phyloP scores from a whole-genome alignment of 2,113 vertebrate genomes.

The Piaya cayana region DNA sequence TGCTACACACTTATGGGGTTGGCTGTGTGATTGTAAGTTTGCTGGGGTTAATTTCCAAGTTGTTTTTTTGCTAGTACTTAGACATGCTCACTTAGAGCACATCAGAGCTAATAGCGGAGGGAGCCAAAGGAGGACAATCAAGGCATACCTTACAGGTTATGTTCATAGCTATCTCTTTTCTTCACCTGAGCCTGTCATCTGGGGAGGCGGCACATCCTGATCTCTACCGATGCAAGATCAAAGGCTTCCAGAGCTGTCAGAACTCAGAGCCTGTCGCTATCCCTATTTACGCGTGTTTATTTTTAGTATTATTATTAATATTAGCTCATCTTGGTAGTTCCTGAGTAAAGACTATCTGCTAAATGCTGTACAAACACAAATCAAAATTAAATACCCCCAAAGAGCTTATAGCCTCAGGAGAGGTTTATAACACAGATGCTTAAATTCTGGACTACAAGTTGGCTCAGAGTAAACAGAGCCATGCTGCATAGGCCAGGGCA shows the following conservation, averaged over 20 bases:
- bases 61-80: conserved; percentile 4
- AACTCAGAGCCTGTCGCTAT: background rate
- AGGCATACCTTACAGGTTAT: background rate
- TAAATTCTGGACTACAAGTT: background rate
- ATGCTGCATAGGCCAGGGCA: background rate
- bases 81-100: background rate
- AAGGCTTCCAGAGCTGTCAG: conserved; percentile 19
- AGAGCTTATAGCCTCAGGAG: background rate
- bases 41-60: conserved; percentile 5
- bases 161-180: background rate
- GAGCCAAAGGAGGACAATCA: background rate
- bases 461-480: background rate
- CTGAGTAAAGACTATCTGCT: background rate
- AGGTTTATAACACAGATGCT: background rate
- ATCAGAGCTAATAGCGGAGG: background rate
- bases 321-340: conserved; percentile 9
- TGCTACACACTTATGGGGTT: background rate
- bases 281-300: conserved; percentile 29
- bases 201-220: background rate
- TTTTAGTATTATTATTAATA: conserved; percentile 39
- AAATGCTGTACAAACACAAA: background rate
- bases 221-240: conserved; percentile 24
- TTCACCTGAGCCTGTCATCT: background rate
- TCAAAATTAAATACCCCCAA: background rate
- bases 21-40: background rate